Base-by-base conservation (phyloP, 1,140 invertebrate genomes). In the Adoxophyes honmai region DNA sequence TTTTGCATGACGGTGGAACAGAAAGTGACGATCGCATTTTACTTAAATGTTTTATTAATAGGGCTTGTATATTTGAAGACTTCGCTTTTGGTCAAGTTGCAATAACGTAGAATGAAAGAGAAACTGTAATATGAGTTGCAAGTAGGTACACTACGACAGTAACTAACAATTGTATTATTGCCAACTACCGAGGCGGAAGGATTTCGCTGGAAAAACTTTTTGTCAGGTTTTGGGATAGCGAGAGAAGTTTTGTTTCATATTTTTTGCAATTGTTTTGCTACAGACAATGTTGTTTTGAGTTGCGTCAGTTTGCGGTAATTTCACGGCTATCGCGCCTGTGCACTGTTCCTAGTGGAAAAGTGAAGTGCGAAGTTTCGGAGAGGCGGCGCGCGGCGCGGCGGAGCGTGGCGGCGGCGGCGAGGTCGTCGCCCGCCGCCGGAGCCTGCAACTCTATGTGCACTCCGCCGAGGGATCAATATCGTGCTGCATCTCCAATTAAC, bases 311-410 rank as follows among this genome's bases (percentile, higher is more conserved):
- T 79, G 78, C 75, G 75, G 77, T 77, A 81, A 88, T 86, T 88
- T 88, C 83, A 88, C 85, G 85, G 81, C 61, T 77, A 57, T 67
- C 71, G 81, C 69, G 64, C 62, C 57, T 74, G 76, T 81, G 66
- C 71, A 75, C 72, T 73, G 64, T 83, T 88, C 78, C 80, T 83
- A 75, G 81, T 82, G 73, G 81, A 82, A 86, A 86, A 85, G 85
- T 84, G 83, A 86, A 88, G 83, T 86, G 85, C 85, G 71, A 86
- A 88, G 85, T 84, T 88, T 88, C 79, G 81, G 85, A 80, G 81
- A 75, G 73, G 66, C 52, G 42, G 51, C 57, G 61, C 62, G 61
- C 58, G 61, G 70, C 57, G 74, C 77, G 74, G 66, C 70, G 73
- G 78, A 86, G 77, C 81, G 81, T 84, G 66, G 78, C 81, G n/a